Evolutionary conservation across 2,888 invertebrate genomes (phyloP), one percentile per base, ranked within the genome.

Genomic region (Encarsia formosa): DNA sequence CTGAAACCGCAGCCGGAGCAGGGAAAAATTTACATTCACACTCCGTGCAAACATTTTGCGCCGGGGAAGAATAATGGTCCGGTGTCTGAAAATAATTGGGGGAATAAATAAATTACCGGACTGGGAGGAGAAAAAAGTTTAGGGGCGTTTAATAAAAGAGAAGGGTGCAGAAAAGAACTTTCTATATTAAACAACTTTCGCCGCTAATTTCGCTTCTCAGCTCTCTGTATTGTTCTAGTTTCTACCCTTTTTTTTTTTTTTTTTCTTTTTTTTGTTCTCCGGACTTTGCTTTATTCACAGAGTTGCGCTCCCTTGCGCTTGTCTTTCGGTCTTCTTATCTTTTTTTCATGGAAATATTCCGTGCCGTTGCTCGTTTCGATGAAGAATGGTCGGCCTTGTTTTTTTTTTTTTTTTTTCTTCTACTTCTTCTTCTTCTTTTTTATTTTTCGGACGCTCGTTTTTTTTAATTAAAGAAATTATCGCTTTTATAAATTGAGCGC

Each of bases 161-260:
- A 13, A 8, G 8, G 8, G 29, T 29, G 13, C 18, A 5, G 9
- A 37, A 5, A 58, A 59, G 55, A 69, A 67, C 63, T 68, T 68
- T 64, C 59, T 61, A 61, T 65, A 68, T 65, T 64, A 63, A 68
- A 65, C 64, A 66, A 67, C 64, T 65, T 68, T 65, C 44, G 38
- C 56, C 59, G 61, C 64, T 67, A 66, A 67, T 68, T 69, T 65
- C 55, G 55, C 54, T 52, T 51, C 54, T 54, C 57, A 48, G 49
- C 50, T 44, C 40, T 23, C 37, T 40, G 23, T 13, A n/a, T n/a
- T n/a, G 2, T 3, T 31, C 31, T n/a, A n/a, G 15, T 32, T 26
- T 24, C 23, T 29, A 13, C 42, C 31, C 24, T 8, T 31, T 23
- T 18, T 44, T 15, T 4, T 42, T 23, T 45, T 49, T 40, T 22